Conservation (phyloP, 1,140 invertebrate species). For the Sycophaga agraensis region DNA sequence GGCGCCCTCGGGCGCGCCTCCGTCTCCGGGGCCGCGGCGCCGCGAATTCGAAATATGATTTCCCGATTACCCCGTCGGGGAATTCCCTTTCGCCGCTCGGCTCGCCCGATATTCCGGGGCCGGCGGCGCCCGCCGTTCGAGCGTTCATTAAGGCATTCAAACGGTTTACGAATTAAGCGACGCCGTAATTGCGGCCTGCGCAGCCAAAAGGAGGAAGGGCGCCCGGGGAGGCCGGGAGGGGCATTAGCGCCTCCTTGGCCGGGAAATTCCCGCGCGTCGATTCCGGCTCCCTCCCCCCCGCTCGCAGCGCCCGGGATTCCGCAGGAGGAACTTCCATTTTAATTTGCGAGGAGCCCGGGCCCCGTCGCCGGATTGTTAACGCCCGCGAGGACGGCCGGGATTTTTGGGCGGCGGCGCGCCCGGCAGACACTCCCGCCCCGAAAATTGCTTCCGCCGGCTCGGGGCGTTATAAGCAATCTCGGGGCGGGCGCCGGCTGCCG, state of each 20-base stretch:
- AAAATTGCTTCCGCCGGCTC: conserved; percentile 15
- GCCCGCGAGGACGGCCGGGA: background rate
- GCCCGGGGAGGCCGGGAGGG: background rate
- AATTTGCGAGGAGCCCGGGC: conserved; percentile 13
- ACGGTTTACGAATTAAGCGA: conserved; percentile 42
- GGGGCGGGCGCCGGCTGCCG: too few relatives aligned
- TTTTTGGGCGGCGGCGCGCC: background rate
- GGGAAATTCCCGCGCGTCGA: conserved; percentile 16
- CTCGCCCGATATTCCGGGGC: conserved; percentile 33
- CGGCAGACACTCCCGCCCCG: too few relatives aligned
- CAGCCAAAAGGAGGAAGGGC: conserved; percentile 35
- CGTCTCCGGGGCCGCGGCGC: conserved; percentile 1
- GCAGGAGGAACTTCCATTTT: conserved; percentile 21
- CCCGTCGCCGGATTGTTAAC: background rate
- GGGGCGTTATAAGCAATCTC: too few relatives aligned
- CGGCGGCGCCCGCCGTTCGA: conserved; percentile 26
- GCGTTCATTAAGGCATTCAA: conserved; percentile 43
- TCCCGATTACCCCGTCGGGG: conserved; percentile 36
- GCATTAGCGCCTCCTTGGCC: background rate
- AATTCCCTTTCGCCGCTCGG: conserved; percentile 31
- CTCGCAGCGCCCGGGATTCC: too few relatives aligned
- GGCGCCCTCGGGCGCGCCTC: background rate
- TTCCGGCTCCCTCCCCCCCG: background rate
- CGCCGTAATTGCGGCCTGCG: conserved; percentile 40
- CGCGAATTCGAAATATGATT: conserved; percentile 40